Conservation (phyloP, 2,888 invertebrate species). For the Saturnia japonica region DNA sequence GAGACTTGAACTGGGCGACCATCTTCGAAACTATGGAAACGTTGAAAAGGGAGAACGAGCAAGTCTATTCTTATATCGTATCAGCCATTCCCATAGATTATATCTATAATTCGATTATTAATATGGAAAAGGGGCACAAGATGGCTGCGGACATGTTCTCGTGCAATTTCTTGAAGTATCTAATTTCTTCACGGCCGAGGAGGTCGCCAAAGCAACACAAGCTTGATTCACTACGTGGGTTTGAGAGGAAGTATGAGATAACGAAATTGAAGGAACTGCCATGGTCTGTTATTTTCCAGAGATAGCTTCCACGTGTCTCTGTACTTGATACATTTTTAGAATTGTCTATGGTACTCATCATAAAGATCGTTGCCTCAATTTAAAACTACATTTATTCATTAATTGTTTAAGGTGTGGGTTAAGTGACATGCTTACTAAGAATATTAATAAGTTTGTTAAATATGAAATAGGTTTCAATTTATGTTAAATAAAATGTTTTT, state of each 20-base stretch:
- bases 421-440: not conserved
- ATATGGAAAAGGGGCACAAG: conserved; percentile 38
- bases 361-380: conserved; percentile 2
- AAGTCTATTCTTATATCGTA: conserved; percentile 66
- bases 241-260: conserved; percentile 56
- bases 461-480: not conserved
- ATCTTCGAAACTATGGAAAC: conserved; percentile 64
- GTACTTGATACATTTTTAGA: not conserved
- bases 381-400: not conserved
- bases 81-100: conserved; percentile 64
- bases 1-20: conserved; percentile 47
- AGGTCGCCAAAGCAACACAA: conserved; percentile 36
- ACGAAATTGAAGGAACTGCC: conserved; percentile 59
- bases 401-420: not conserved
- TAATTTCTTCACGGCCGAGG: conserved; percentile 35
- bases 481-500: conserved; percentile 6
- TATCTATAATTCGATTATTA: conserved; percentile 60
- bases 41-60: conserved; percentile 44
- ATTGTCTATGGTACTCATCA: not conserved
- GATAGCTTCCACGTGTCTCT: conserved; percentile 30
- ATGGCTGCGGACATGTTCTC: conserved; percentile 38
- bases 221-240: conserved; percentile 40
- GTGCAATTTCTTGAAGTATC: conserved; percentile 32
- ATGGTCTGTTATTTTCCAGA: conserved; percentile 72
- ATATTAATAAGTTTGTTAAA: conserved; percentile 12